Base-by-base conservation (phyloP, 2,797 vertebrate genomes). In the Sarcophilus harrisii region DNA sequence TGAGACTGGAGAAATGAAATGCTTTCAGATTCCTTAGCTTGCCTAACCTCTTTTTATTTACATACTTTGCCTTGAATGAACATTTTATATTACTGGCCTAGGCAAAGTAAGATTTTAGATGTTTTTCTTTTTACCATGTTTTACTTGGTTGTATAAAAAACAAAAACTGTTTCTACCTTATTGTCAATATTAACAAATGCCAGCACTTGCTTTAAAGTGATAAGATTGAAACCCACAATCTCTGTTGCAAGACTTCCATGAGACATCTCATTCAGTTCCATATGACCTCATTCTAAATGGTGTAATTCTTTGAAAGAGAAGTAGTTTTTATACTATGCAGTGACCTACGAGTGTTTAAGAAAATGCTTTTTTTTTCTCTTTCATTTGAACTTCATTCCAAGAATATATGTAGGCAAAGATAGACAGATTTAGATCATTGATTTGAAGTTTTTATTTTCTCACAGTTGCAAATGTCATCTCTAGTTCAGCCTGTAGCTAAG, bases 141-240 rank as follows among this genome's bases (percentile, higher is more conserved):
- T 87, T 87, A 87, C 73, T 87, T 49, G 73, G 38, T 49, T 87
- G 73, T 27, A 27, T 87, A 9, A 81, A 87, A 87, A 45, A 81
- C 28, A 8, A 28, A 62, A 30, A 24, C 5, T 45, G 3, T 49
- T 45, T 49, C 73, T 28, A 45, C 0, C 8, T 93, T 91, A 24
- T 11, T 58, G 14, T 59, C 81, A 91, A 16, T 3, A 59, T 38
- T 81, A 28, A 91, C 52, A 4, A 95, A 6, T 24, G 38, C 81
- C 11, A 54, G 1, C 28, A 58, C n/a, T 45, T 58, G 32, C 55
- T 91, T 55, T 81, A 81, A 52, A 95, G 57, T 5, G 73, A 27
- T 81, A 93, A 58, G 57, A 81, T 81, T 91, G 90, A 60, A 38
- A 93, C 29, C 10, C 81, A 59, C 73, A 73, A 81, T 93, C 45